Evolutionary conservation across 2,888 invertebrate species (phyloP).

Genomic region (Reticulitermes lucifugus): DNA sequence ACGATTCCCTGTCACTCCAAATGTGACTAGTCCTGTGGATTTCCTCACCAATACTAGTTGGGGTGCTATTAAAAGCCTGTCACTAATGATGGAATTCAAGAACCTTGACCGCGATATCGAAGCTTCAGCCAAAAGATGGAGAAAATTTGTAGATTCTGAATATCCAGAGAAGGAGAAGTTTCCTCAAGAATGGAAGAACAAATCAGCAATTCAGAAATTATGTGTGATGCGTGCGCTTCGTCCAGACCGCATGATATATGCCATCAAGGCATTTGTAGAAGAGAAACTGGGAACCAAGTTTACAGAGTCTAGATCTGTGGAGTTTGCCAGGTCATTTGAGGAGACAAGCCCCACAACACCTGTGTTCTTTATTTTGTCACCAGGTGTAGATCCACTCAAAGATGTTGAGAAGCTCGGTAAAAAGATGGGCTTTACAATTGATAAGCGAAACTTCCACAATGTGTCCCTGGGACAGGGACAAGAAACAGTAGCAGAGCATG

Average conservation of each 20-base stretch:
- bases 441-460: constrained; percentile 89
- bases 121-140: constrained; percentile 74
- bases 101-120: constrained; percentile 73
- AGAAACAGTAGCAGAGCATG: constrained; percentile 90
- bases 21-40: constrained; percentile 80
- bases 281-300: constrained; percentile 89
- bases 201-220: constrained; percentile 83
- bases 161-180: constrained; percentile 93
- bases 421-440: constrained; percentile 81
- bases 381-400: constrained; percentile 94
- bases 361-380: constrained; percentile 93
- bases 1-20: constrained; percentile 83
- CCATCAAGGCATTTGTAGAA: constrained; percentile 86
- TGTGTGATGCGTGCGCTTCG: constrained; percentile 94
- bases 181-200: constrained; percentile 97
- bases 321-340: constrained; percentile 86
- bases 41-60: constrained; percentile 84
- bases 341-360: constrained; percentile 89
- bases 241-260: constrained; percentile 95
- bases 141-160: constrained; percentile 91
- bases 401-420: constrained; percentile 91
- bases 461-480: constrained; percentile 96
- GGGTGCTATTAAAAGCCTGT: constrained; percentile 85
- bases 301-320: constrained; percentile 81
- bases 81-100: constrained; percentile 81